phyloP scores from a whole-genome alignment of 1,140 invertebrate genomes.

The Ctenoplectra terminalis region DNA sequence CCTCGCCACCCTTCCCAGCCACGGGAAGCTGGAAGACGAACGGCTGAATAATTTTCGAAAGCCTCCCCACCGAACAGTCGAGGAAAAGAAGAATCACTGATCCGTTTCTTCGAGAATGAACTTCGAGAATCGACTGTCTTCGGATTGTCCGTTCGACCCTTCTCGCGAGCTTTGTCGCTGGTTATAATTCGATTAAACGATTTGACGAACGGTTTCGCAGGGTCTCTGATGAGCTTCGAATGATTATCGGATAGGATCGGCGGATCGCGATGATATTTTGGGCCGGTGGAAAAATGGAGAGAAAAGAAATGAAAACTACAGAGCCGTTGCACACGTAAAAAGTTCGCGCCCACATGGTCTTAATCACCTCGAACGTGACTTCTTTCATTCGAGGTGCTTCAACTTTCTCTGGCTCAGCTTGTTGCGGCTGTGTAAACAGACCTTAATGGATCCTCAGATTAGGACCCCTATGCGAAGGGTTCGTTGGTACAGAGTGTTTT shows the following conservation, averaged over 20 bases:
- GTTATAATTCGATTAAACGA: conserved; percentile 41
- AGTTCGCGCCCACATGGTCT: background rate
- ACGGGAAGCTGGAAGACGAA: conserved; percentile 25
- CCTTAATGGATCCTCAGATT: background rate
- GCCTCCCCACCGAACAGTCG: conserved; percentile 21
- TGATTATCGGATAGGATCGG: background rate
- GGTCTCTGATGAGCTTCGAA: background rate
- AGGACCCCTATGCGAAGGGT: background rate
- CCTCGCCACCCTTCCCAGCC: conserved; percentile 38
- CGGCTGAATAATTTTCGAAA: conserved; percentile 76
- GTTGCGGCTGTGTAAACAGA: background rate
- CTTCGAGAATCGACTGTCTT: conserved; percentile 60
- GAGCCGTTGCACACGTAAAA: too few relatives aligned
- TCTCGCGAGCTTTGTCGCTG: background rate
- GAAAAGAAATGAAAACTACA: background rate
- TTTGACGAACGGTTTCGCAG: background rate
- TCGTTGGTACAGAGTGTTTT: background rate
- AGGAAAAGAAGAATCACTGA: conserved; percentile 25
- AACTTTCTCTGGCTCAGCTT: background rate
- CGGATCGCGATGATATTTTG: background rate
- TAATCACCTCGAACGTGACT: too few relatives aligned
- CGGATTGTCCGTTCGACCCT: conserved; percentile 42
- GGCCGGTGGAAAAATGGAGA: background rate
- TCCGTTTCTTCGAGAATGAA: conserved; percentile 59
- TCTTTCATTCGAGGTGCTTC: background rate